Conservation (phyloP, 1,140 invertebrate species). For the Diabrotica undecimpunctata region DNA sequence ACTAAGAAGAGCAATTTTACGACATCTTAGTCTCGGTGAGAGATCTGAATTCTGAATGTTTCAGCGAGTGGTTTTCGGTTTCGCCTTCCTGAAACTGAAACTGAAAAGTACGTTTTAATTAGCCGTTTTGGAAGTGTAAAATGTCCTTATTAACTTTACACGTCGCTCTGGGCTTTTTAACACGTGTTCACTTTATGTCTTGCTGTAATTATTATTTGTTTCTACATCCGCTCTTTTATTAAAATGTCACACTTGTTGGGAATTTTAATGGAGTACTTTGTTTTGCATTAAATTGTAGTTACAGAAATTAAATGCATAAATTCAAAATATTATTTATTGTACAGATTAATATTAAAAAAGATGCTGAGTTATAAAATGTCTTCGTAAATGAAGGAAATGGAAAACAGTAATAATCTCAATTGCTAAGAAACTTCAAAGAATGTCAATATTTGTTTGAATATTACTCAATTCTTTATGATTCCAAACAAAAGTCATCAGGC, state of each 20-base stretch:
- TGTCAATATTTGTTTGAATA: too few species aligned
- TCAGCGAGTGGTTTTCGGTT: slow-evolving; percentile 15
- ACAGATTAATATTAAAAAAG: too few species aligned
- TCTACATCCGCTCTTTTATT: background rate
- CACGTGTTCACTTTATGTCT: slow-evolving; percentile 8
- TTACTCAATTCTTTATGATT: too few species aligned
- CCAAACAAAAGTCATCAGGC: too few species aligned
- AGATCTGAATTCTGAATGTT: slow-evolving; percentile 16
- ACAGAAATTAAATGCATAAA: too few species aligned
- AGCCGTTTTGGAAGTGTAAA: slow-evolving; percentile 16
- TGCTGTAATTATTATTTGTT: background rate
- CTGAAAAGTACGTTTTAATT: slow-evolving; percentile 25
- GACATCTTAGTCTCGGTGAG: slow-evolving; percentile 4
- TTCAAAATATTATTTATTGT: too few species aligned
- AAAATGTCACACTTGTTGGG: background rate
- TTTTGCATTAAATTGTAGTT: too few species aligned
- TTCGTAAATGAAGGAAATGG: too few species aligned
- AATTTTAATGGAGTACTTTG: background rate
- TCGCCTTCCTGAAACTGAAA: slow-evolving; percentile 12
- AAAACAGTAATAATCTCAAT: too few species aligned
- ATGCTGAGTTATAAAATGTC: too few species aligned
- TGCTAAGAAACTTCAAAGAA: too few species aligned
- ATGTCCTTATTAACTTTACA: slow-evolving; percentile 20
- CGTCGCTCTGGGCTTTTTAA: background rate
- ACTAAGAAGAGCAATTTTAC: slow-evolving; percentile 13